Conservation (phyloP, 2,888 invertebrate species). For the Unio pictorum region DNA sequence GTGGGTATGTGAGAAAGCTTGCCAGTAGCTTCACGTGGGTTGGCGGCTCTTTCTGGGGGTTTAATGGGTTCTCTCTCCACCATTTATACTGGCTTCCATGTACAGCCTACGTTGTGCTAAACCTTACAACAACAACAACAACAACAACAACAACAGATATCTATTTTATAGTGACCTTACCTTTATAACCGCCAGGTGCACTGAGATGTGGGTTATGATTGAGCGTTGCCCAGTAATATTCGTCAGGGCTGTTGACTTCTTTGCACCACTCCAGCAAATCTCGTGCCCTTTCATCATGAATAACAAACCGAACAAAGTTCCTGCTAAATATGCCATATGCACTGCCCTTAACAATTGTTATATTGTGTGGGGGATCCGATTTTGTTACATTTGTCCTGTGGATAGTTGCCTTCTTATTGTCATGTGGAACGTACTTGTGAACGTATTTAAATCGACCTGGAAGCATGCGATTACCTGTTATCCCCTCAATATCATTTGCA, state of each 20-base stretch:
- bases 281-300: constrained; percentile 49
- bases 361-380: constrained; percentile 39
- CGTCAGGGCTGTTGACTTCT: constrained; percentile 66
- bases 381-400: constrained; percentile 22
- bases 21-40: too few relatives aligned
- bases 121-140: too few relatives aligned
- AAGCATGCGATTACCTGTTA: constrained; percentile 51
- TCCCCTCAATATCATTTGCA: constrained; percentile 69
- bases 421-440: constrained; percentile 28
- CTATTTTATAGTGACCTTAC: constrained; percentile 26
- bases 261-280: constrained; percentile 66
- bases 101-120: too few relatives aligned
- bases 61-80: too few relatives aligned
- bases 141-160: too few relatives aligned
- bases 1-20: too few relatives aligned
- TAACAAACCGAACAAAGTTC: constrained; percentile 63
- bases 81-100: too few relatives aligned
- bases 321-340: constrained; percentile 68
- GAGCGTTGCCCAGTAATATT: constrained; percentile 69
- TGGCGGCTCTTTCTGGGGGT: too few relatives aligned
- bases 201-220: constrained; percentile 63
- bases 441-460: constrained; percentile 24
- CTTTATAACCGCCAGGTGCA: constrained; percentile 64
- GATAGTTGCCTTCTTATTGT: constrained; percentile 16
- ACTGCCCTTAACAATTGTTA: constrained; percentile 63